A percentile compares a stretch with the other conserved stretches of the same genome.
These are phyloP conservation scores for Manis javanica DNA, from an alignment of 2,797 vertebrate genomes.

Conservation along the genomic window DNA sequence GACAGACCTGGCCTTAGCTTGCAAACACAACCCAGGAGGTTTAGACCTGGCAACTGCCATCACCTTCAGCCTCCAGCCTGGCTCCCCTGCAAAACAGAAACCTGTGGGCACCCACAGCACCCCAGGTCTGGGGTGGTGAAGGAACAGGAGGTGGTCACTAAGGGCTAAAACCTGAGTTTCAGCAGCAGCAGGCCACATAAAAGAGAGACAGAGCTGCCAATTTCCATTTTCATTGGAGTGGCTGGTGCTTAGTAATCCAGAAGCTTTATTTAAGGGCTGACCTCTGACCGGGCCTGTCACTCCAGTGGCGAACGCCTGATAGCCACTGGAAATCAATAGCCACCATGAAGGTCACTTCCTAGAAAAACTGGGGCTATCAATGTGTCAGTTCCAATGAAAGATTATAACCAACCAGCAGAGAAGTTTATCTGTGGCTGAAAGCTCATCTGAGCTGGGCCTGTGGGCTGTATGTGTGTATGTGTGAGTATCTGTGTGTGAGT, in stretches of 20 bases:
- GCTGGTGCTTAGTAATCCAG: constrained; percentile 89
- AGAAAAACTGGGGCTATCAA: constrained; percentile 91
- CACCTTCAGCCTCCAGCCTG: neutral
- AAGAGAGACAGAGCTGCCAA: constrained; percentile 80
- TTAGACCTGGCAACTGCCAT: neutral
- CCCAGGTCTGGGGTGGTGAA: neutral
- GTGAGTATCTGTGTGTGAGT: neutral
- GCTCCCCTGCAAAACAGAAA: neutral
- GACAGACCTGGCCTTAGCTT: neutral
- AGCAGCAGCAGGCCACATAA: constrained; percentile 83
- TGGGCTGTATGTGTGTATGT: neutral
- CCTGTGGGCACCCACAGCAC: neutral
- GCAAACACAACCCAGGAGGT: neutral
- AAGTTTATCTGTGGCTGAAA: constrained; percentile 82
- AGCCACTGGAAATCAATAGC: constrained; percentile 92
- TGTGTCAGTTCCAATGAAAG: constrained; percentile 92
- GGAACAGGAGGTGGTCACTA: constrained; percentile 38
- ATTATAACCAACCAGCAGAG: constrained; percentile 87
- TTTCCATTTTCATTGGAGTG: constrained; percentile 91
- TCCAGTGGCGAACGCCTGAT: constrained; percentile 87
- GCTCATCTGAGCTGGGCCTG: constrained; percentile 45
- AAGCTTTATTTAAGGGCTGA: constrained; percentile 93
- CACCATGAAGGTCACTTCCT: constrained; percentile 91
- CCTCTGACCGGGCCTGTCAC: constrained; percentile 90
- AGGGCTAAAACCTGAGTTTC: constrained; percentile 73